Evolutionary conservation across 2,113 vertebrate species (phyloP).

Genomic region (Notiomystis cincta): DNA sequence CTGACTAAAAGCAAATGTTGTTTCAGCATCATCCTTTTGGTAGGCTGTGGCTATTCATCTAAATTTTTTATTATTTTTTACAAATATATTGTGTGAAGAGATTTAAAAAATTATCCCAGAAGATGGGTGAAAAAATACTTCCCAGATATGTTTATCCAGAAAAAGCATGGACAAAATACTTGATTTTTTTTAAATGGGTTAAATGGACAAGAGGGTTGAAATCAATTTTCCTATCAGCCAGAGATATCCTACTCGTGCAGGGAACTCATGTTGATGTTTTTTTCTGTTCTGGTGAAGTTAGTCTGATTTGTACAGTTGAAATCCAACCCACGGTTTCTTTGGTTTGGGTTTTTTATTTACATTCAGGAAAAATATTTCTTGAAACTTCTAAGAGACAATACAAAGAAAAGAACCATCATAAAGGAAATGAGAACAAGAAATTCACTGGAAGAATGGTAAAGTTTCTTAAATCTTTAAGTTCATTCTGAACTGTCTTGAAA

Average conservation of each 20-base stretch:
- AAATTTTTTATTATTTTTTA: not conserved
- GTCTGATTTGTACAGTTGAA: not conserved
- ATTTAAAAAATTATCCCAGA: not conserved
- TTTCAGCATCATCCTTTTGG: not conserved
- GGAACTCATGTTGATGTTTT: not conserved
- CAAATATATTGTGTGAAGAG: not conserved
- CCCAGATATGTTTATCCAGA: not conserved
- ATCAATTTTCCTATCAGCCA: not conserved
- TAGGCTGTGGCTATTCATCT: not conserved
- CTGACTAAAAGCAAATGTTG: not conserved
- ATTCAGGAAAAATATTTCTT: not conserved
- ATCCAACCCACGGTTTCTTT: not conserved
- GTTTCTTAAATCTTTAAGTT: not conserved
- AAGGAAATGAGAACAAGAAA: not conserved
- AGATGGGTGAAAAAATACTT: rapidly evolving
- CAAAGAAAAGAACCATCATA: not conserved
- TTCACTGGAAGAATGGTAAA: not conserved
- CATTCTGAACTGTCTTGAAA: not conserved
- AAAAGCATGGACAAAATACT: not conserved
- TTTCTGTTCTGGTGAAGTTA: not conserved
- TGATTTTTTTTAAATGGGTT: not conserved
- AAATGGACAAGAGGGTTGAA: not conserved
- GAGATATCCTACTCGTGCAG: not conserved
- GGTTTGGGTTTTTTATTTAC: rapidly evolving
- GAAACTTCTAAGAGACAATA: not conserved